phyloP scores from a whole-genome alignment of 2,113 vertebrate species.

The Forbesichthys papilliferus region DNA sequence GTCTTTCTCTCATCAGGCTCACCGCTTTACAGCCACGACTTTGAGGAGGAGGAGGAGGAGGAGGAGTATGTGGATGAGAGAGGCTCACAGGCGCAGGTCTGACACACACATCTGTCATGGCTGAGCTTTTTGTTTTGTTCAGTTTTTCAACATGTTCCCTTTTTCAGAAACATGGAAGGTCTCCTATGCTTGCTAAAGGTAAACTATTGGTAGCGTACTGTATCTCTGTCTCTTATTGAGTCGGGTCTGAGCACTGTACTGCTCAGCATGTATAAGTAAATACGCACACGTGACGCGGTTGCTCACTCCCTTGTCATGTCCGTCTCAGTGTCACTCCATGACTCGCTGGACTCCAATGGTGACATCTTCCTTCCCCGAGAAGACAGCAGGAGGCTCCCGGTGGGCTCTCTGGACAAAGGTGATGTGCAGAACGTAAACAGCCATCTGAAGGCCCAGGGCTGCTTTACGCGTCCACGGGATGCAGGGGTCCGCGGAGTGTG shows the following conservation, averaged over 20 bases:
- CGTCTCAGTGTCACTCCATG: conserved; percentile 81
- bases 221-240: background rate
- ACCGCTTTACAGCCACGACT: conserved; percentile 88
- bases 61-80: background rate
- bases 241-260: background rate
- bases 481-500: too few relatives aligned
- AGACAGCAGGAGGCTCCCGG: conserved; percentile 28
- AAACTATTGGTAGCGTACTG: conserved; percentile 27
- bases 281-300: background rate
- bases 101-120: background rate
- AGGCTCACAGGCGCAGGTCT: conserved; percentile 53
- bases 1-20: conserved; percentile 41
- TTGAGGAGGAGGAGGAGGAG: conserved; percentile 81
- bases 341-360: conserved; percentile 84
- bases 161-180: conserved; percentile 75
- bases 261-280: background rate
- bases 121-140: too few relatives aligned
- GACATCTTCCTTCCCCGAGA: conserved; percentile 54
- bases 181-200: conserved; percentile 86
- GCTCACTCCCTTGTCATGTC: background rate
- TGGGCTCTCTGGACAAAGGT: conserved; percentile 55
- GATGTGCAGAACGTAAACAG: background rate
- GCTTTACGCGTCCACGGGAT: too few relatives aligned
- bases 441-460: too few relatives aligned
- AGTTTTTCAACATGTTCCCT: conserved; percentile 4